Evolutionary conservation across 2,888 invertebrate species (phyloP), one percentile per base, ranked within the genome.

Genomic region (Tipula lateralis): DNA sequence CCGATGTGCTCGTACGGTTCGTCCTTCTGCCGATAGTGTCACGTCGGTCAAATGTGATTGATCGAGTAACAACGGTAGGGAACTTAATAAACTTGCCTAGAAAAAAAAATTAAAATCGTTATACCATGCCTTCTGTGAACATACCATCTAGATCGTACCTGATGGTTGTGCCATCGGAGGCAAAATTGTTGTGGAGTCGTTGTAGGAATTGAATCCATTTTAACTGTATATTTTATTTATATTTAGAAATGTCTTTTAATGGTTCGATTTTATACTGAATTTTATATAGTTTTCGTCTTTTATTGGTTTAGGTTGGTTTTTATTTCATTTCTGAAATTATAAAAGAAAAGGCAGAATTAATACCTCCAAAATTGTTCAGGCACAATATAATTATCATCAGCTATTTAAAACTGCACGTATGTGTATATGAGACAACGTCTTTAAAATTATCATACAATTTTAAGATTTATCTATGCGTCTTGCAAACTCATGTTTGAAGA

Each of bases 31-130:
- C 86, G 96, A 96, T 83, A 97, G 91, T 12, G 96, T 97, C 84
- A 97, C 96, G 90, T 97, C 96, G 85, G 96, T 95, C 87, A 96
- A 92, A 89, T 96, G 93, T 87, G 96, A 96, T 85, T 94, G 94
- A 87, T 94, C 94, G 87, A 96, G 91, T 88, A 96, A 92, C 86
- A 94, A 93, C 82, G 96, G 95, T 88, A 96, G 91, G 85, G 95
- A 95, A 87, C 94, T 94, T 86, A 96, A 91, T 83, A 96, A 91
- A 88, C 94, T 95, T 88, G 93, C 93, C 94, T 95, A 92, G 88
- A 84, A 84, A 13, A 83, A 84, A 82, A 1, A 83, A 44, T 29
- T n/a, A 39, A 50, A n/a, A 85, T 66, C 19, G 9, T 24, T 66
- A 24, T n/a, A 6, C 16, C 5, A 12, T 24, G 66, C 24, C 24